Percentiles rank a stretch among this genome's conserved stretches.
These are phyloP conservation scores for Hydrolagus affinis DNA, from an alignment of 2,113 vertebrate genomes.

Conservation along the genomic window DNA sequence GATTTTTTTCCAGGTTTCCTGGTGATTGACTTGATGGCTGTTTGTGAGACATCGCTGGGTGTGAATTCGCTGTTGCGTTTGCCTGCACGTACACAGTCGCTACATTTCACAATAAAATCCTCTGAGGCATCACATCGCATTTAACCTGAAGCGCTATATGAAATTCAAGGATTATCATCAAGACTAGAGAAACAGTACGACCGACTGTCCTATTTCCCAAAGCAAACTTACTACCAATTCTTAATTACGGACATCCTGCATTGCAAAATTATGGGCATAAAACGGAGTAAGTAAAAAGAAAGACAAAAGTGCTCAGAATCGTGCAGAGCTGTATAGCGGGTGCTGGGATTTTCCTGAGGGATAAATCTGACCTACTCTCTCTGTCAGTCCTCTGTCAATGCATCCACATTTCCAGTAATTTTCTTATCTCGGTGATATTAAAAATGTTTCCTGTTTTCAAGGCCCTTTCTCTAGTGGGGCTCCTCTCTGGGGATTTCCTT, in stretches of 20 bases:
- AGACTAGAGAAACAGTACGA: too few relatives aligned
- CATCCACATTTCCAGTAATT: slow-evolving; percentile 7
- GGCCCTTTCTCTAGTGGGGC: not conserved
- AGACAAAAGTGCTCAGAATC: not conserved
- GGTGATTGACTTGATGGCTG: too few relatives aligned
- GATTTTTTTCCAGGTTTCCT: too few relatives aligned
- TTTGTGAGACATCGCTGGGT: too few relatives aligned
- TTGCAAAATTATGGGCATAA: not conserved
- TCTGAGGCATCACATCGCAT: too few relatives aligned
- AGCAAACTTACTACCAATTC: not conserved
- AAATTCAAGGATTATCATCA: too few relatives aligned
- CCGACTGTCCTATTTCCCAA: not conserved
- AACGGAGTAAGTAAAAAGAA: not conserved
- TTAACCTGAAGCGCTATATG: too few relatives aligned
- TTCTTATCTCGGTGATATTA: slow-evolving; percentile 20
- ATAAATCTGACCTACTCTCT: slow-evolving; percentile 10
- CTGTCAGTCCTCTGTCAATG: not conserved
- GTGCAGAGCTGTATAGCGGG: not conserved
- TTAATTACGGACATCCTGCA: not conserved
- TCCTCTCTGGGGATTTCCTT: slow-evolving; percentile 2
- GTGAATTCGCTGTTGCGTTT: too few relatives aligned
- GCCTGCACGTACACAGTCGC: too few relatives aligned
- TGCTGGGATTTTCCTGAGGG: not conserved
- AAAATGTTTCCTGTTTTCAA: slow-evolving; percentile 23
- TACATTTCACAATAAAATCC: too few relatives aligned